phyloP scores from a whole-genome alignment of 2,797 vertebrate species.

The Karalla daura region DNA sequence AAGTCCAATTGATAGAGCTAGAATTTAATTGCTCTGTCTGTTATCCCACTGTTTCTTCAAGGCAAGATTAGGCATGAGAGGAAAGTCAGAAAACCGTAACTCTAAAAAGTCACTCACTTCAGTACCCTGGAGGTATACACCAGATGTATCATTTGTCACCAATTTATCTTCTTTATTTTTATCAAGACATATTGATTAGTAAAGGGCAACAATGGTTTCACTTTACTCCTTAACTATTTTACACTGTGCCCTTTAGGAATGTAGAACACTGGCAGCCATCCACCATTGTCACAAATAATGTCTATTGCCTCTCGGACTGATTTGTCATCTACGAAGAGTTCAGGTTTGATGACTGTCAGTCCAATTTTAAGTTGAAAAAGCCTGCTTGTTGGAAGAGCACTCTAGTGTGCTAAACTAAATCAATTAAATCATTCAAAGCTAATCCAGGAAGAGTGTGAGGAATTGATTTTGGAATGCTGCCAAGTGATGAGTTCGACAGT shows the following conservation, averaged over 20 bases:
- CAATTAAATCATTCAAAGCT: conserved; percentile 78
- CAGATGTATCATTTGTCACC: conserved; percentile 48
- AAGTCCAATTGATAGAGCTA: conserved; percentile 55
- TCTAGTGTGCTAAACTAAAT: conserved; percentile 78
- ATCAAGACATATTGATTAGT: conserved; percentile 56
- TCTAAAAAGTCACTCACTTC: conserved; percentile 60
- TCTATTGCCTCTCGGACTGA: conserved; percentile 70
- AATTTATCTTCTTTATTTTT: conserved; percentile 72
- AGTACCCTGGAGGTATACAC: conserved; percentile 47
- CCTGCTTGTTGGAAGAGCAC: conserved; percentile 79
- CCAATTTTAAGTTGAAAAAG: conserved; percentile 69
- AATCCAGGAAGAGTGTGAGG: conserved; percentile 76
- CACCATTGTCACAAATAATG: conserved; percentile 69
- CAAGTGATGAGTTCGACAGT: conserved; percentile 69
- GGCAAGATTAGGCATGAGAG: conserved; percentile 76
- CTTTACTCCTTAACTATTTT: conserved; percentile 43
- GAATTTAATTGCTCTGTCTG: conserved; percentile 67
- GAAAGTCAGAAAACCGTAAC: conserved; percentile 67
- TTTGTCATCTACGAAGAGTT: conserved; percentile 73
- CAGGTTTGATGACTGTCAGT: conserved; percentile 76
- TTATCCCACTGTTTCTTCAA: conserved; percentile 64
- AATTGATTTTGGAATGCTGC: conserved; percentile 74
- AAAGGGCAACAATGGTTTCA: conserved; percentile 59
- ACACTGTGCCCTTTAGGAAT: conserved; percentile 59
- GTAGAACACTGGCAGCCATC: conserved; percentile 58